Base-by-base conservation (phyloP, 2,888 invertebrate genomes). In the Allygus modestus region DNA sequence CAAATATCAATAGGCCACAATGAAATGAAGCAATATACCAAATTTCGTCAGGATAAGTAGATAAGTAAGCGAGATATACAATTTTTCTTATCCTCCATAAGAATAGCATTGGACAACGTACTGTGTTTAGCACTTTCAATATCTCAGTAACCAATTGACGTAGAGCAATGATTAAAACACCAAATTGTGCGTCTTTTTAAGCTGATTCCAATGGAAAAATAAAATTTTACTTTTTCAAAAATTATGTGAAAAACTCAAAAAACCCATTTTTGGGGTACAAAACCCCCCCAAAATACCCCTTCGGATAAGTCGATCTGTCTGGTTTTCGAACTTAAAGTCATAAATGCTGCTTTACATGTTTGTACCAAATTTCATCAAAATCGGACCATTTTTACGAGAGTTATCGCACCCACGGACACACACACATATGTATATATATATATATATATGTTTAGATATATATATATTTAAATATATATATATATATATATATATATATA, bases 401-500 rank as follows among this genome's bases (percentile, higher is more conserved):
- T n/a, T 46, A 46, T 46, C 11, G 46, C n/a, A n/a, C n/a, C 2
- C 1, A 2, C 46, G 12, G 15, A 46, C 46, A 46, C 46, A 46
- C 46, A 46, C 46, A 46, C 46, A 46, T 46, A 46, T 46, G n/a
- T 46, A 46, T 46, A 46, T 46, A 46, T 46, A 17, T 46, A 46
- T 46, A 17, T 46, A 46, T 46, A 46, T 46, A 17, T 46, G 12
- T 46, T 9, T 46, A 46, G 2, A 46, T 46, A 46, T 46, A n/a
- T 46, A 46, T 46, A 46, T 46, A 46, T 46, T 1, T 46, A 46
- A 9, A 17, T 46, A 46, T 46, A 46, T 46, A 17, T 46, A 46
- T 46, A 46, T 46, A 46, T 12, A 46, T 46, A 46, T 46, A n/a
- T 46, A 46, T 46, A 46, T 46, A 46, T 46, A 17, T 46, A 46